Conservation (phyloP, 2,888 invertebrate genomes). For the Meganola albula region DNA sequence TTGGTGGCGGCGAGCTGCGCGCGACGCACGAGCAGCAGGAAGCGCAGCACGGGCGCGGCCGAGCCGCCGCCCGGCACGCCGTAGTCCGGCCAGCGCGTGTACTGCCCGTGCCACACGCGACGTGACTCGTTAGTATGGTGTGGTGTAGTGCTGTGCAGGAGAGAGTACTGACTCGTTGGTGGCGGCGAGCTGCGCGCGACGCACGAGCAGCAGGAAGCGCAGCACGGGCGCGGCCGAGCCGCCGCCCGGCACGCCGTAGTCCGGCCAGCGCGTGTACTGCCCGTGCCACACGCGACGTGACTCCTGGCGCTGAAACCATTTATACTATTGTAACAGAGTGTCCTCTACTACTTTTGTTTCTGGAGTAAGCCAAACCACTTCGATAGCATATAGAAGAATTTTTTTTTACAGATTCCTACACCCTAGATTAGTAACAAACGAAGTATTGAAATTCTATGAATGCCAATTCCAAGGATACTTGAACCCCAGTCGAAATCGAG, state of each 20-base stretch:
- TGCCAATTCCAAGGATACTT: no score
- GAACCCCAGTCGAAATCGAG: no score
- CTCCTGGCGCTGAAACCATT: constrained; percentile 87
- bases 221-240: constrained; percentile 32
- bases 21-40: constrained; percentile 87
- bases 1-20: constrained; percentile 82
- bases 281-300: constrained; percentile 92
- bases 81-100: constrained; percentile 94
- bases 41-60: constrained; percentile 26
- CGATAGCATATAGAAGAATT: no score
- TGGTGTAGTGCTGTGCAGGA: no score
- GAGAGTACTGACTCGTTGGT: constrained; percentile 63
- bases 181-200: constrained; percentile 86
- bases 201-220: constrained; percentile 83
- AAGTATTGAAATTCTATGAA: no score
- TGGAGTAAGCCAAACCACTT: no score
- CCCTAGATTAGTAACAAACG: no score
- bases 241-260: constrained; percentile 94
- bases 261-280: constrained; percentile 94
- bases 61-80: constrained; percentile 87
- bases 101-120: constrained; percentile 95
- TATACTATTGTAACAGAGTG: no score
- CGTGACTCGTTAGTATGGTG: no score
- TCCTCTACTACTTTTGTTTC: no score
- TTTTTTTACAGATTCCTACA: no score